Base-by-base conservation (phyloP, 2,113 vertebrate genomes). In the Toxotes chatareus region DNA sequence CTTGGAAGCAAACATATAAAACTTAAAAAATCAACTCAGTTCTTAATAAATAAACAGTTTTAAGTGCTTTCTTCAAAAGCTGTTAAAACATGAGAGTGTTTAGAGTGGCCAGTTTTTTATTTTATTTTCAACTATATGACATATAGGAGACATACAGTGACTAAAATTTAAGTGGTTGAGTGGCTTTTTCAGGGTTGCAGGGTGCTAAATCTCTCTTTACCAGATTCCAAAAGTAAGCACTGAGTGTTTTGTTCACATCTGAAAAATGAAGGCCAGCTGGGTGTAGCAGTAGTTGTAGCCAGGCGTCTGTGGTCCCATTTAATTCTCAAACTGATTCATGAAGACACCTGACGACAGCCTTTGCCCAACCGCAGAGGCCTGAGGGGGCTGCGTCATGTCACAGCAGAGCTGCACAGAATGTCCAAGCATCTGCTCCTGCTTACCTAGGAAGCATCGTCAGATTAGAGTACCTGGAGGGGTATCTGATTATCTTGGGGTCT, bases 381-480 rank as follows among this genome's bases (percentile, higher is more conserved):
- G 61, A 70, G 74, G 82, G 44, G 34, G 49, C 40, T 34, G 67
- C 76, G 66, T 86, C 27, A 23, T 80, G 70, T 82, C 86, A 82
- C 76, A 55, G 34, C 34, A 49, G 77, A 68, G 42, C 27, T 47
- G 11, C 73, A 42, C 49, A 51, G 32, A 88, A 83, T 75, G 82
- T 85, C 81, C 42, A 17, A 78, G 56, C 73, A 84, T 90, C 84
- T 86, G 79, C 72, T 83, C 60, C 65, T 51, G 51, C 62, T 80
- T 72, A 68, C 68, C 69, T 38, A 23, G 69, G 66, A 83, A 70
- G 55, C 65, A 44, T 47, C 5, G 65, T 32, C 65, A 89, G 82
- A 89, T 89, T 75, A 83, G 53, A 75, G 83, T 82, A 65, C 65
- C 85, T 76, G 61, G 47, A 85, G 81, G 81, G 78, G 55, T 65